Evolutionary conservation across 2,797 vertebrate species (phyloP).

Genomic region (Pogoniulus pusillus): DNA sequence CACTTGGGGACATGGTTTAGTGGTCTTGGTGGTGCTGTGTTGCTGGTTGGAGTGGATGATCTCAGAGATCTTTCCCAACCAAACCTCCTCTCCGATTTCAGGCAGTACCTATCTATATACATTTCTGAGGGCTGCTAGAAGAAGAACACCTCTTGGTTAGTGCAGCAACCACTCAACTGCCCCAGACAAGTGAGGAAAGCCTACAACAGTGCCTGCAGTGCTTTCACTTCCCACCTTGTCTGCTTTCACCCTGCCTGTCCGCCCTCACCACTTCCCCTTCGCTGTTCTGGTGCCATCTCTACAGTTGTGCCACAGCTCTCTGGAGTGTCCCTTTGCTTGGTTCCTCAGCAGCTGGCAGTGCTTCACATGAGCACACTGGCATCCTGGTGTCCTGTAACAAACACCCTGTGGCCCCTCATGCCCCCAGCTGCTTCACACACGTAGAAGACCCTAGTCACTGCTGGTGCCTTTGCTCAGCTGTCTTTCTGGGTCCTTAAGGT

Average conservation of each 20-base stretch:
- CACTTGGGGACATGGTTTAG: too few species aligned
- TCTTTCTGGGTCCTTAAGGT: not conserved
- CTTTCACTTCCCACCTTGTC: slow-evolving; percentile 54
- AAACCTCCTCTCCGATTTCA: too few species aligned
- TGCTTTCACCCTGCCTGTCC: not conserved
- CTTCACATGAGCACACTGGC: not conserved
- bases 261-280: not conserved
- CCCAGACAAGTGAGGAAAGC: not conserved
- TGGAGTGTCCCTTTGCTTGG: not conserved
- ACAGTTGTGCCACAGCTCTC: too few species aligned
- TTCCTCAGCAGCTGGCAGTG: not conserved
- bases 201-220: fast-evolving
- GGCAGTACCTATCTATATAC: too few species aligned
- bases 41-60: too few species aligned
- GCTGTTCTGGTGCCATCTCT: not conserved
- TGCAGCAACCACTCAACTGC: slow-evolving; percentile 23
- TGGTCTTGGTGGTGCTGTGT: too few species aligned
- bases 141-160: not conserved
- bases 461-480: fast-evolving
- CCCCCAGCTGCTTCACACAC: not conserved
- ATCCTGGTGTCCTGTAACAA: not conserved
- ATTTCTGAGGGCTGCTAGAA: not conserved
- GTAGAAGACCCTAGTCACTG: not conserved
- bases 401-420: not conserved
- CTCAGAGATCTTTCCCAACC: too few species aligned